These are phyloP conservation scores for Drosophila melanica DNA, from an alignment of 1,140 invertebrate genomes.

Conservation along the genomic window DNA sequence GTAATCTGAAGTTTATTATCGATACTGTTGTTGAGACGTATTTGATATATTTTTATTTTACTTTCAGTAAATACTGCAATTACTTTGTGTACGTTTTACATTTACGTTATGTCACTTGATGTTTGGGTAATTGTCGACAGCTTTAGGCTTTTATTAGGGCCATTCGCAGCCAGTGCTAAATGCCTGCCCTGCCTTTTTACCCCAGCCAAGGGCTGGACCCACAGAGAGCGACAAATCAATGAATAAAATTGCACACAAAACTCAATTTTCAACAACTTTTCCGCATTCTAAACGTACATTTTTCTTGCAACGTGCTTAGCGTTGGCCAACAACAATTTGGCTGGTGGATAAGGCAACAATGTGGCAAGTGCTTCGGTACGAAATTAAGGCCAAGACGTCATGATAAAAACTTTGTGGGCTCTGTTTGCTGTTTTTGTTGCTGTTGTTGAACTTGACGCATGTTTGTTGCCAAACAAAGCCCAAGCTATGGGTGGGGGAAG, in stretches of 20 bases:
- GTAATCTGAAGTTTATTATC: too few relatives aligned
- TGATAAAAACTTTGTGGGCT: constrained; percentile 71
- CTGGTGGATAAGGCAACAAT: constrained; percentile 35
- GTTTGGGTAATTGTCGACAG: constrained; percentile 12
- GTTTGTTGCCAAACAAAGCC: constrained; percentile 77
- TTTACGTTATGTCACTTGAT: not conserved
- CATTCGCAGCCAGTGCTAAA: not conserved
- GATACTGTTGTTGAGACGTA: too few relatives aligned
- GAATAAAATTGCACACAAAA: constrained; percentile 70
- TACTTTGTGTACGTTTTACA: not conserved
- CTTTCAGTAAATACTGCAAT: too few relatives aligned
- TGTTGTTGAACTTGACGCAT: constrained; percentile 77
- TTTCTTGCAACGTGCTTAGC: constrained; percentile 43
- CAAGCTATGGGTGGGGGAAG: not conserved
- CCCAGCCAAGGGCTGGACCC: not conserved
- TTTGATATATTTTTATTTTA: too few relatives aligned
- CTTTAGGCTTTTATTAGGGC: constrained; percentile 1
- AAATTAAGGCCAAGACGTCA: constrained; percentile 76
- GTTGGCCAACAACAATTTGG: constrained; percentile 27
- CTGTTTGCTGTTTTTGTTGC: constrained; percentile 27
- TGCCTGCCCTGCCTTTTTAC: not conserved
- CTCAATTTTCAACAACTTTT: constrained; percentile 79
- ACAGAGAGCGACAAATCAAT: constrained; percentile 58
- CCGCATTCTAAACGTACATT: constrained; percentile 75
- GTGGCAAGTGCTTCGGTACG: constrained; percentile 40